phyloP scores from a whole-genome alignment of 2,113 vertebrate species.

The Cottus gobio region DNA sequence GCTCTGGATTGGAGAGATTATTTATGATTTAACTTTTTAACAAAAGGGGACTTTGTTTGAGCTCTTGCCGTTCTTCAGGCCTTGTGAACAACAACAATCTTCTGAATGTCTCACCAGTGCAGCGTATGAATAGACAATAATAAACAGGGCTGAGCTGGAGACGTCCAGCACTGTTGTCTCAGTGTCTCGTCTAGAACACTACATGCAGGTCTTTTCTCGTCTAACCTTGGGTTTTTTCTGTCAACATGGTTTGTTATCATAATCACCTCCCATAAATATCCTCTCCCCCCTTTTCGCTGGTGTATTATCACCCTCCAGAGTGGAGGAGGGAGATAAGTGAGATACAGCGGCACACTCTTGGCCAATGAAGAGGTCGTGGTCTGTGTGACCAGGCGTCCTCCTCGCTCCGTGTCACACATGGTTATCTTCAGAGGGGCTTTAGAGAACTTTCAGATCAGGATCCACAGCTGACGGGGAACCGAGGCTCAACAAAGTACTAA shows the following conservation, averaged over 20 bases:
- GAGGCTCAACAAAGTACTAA: slow-evolving; percentile 47
- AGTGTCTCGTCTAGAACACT: slow-evolving; percentile 8
- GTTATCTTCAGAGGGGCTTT: slow-evolving; percentile 49
- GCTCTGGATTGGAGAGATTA: slow-evolving; percentile 43
- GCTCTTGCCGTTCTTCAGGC: slow-evolving; percentile 36
- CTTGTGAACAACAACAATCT: slow-evolving; percentile 36
- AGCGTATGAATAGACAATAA: slow-evolving; percentile 15
- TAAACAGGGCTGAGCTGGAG: slow-evolving; percentile 3
- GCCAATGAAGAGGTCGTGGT: slow-evolving; percentile 61
- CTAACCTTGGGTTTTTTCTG: slow-evolving; percentile 47
- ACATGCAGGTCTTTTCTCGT: background rate
- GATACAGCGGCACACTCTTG: slow-evolving; percentile 44
- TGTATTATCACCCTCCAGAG: slow-evolving; percentile 45
- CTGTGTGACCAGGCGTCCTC: slow-evolving; percentile 53
- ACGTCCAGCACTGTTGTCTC: background rate
- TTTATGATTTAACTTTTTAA: slow-evolving; percentile 41
- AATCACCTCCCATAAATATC: slow-evolving; percentile 48
- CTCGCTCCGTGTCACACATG: slow-evolving; percentile 56
- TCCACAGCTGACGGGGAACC: slow-evolving; percentile 44
- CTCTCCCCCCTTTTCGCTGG: slow-evolving; percentile 8
- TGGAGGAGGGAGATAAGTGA: slow-evolving; percentile 50
- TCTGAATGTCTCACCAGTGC: slow-evolving; percentile 33
- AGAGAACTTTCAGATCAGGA: slow-evolving; percentile 46
- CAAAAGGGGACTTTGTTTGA: background rate
- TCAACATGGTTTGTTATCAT: slow-evolving; percentile 57